Percentiles rank a stretch among this genome's conserved stretches.
Conservation (phyloP, 2,113 vertebrate genomes). For the Cryptoleucopteryx plumbea region DNA sequence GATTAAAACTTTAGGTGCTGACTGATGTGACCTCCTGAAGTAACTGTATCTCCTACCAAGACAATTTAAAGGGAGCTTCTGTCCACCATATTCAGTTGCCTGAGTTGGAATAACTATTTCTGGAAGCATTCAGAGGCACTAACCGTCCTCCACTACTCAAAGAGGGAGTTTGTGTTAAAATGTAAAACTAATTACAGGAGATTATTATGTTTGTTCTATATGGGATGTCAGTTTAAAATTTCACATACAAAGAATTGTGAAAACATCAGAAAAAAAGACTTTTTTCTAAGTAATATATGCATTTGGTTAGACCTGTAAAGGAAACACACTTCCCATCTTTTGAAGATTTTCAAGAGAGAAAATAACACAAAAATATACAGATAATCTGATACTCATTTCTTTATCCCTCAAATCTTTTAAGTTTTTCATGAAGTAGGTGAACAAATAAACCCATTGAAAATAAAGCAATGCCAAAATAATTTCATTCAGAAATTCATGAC, state of each 20-base stretch:
- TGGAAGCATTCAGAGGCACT: neutral
- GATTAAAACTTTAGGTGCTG: neutral
- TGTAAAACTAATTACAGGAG: neutral
- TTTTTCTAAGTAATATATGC: neutral
- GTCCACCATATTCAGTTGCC: neutral
- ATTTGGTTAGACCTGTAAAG: neutral
- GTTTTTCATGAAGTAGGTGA: neutral
- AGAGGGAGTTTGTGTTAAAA: neutral
- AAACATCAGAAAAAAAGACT: neutral
- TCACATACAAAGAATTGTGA: neutral
- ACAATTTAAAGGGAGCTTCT: neutral
- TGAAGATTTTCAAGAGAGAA: neutral
- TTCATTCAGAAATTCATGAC: neutral
- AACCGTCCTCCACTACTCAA: neutral
- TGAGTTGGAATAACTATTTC: neutral
- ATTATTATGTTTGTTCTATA: neutral
- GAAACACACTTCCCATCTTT: accelerated
- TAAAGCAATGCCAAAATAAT: accelerated
- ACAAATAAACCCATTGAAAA: neutral
- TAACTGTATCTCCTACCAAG: neutral
- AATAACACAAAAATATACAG: neutral
- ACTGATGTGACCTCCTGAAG: neutral
- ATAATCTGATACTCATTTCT: neutral
- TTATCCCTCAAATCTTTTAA: neutral
- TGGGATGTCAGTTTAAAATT: neutral